phyloP scores from a whole-genome alignment of 2,113 vertebrate species.

The Symphodus melops region DNA sequence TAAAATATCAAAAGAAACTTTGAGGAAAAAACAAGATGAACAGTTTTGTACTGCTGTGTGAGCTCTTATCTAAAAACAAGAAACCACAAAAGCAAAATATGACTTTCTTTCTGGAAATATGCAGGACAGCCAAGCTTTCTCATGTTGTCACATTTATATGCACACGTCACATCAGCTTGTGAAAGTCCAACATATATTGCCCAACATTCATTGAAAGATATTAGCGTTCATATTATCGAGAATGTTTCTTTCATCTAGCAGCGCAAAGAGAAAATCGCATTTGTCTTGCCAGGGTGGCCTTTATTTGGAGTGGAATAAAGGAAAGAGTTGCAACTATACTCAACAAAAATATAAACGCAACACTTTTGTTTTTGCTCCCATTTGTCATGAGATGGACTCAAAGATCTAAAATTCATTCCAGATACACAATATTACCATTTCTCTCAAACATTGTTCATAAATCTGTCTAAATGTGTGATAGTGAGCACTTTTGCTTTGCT shows the following conservation, averaged over 20 bases:
- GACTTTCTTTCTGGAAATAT: background rate
- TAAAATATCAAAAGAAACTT: slow-evolving; percentile 25
- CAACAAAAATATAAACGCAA: too few relatives aligned
- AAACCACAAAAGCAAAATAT: slow-evolving; percentile 15
- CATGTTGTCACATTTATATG: background rate
- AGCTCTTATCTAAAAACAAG: background rate
- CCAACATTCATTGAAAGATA: background rate
- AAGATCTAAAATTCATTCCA: too few relatives aligned
- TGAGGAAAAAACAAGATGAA: slow-evolving; percentile 12
- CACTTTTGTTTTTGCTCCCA: too few relatives aligned
- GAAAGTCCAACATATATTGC: background rate
- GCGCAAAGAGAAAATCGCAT: background rate
- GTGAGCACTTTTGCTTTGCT: too few relatives aligned
- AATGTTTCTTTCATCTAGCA: background rate
- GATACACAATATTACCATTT: too few relatives aligned
- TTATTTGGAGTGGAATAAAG: background rate
- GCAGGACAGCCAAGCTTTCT: background rate
- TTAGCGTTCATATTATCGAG: background rate
- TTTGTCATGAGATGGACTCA: too few relatives aligned
- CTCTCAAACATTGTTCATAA: too few relatives aligned
- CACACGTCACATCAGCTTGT: background rate
- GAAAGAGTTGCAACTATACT: slow-evolving; percentile 9
- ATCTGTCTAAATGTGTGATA: too few relatives aligned
- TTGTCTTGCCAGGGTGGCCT: too few relatives aligned
- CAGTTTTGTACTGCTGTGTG: background rate